Percentiles rank a stretch among this genome's conserved stretches.
Evolutionary conservation across 2,888 invertebrate species (phyloP).

Genomic region (Sesamia inferens): DNA sequence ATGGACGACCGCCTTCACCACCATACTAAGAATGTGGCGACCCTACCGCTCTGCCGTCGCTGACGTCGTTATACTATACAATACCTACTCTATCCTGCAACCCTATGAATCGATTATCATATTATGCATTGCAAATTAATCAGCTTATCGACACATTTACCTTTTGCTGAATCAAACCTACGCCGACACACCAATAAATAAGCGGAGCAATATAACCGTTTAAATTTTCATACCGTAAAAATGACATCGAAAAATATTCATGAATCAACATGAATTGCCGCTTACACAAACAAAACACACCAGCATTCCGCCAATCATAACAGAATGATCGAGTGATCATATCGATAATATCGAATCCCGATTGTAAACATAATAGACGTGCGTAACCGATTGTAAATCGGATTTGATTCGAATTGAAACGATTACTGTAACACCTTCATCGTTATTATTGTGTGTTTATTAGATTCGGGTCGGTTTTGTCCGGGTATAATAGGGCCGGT

Average conservation of each 20-base stretch:
- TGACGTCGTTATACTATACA: too few species aligned
- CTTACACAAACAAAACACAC: constrained; percentile 52
- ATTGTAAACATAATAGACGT: constrained; percentile 70
- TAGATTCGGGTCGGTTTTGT: constrained; percentile 73
- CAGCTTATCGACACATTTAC: neutral
- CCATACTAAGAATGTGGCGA: too few species aligned
- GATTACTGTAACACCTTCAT: constrained; percentile 82
- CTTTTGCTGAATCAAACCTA: constrained; percentile 17
- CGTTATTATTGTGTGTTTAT: constrained; percentile 83
- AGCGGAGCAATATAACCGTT: constrained; percentile 21
- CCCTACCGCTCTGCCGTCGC: too few species aligned
- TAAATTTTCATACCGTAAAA: constrained; percentile 33
- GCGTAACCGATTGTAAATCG: constrained; percentile 77
- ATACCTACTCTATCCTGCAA: neutral
- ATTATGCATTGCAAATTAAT: neutral
- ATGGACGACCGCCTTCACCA: too few species aligned
- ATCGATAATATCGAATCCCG: constrained; percentile 55
- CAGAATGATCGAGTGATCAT: constrained; percentile 54
- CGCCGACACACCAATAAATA: constrained; percentile 29
- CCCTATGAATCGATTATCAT: neutral
- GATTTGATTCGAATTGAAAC: constrained; percentile 76
- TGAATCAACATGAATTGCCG: constrained; percentile 49
- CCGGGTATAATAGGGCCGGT: constrained; percentile 48
- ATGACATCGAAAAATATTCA: constrained; percentile 33
- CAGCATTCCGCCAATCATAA: constrained; percentile 59